Conservation (phyloP, 2,888 invertebrate genomes). For the Amblyjoppa fuscipennis region DNA sequence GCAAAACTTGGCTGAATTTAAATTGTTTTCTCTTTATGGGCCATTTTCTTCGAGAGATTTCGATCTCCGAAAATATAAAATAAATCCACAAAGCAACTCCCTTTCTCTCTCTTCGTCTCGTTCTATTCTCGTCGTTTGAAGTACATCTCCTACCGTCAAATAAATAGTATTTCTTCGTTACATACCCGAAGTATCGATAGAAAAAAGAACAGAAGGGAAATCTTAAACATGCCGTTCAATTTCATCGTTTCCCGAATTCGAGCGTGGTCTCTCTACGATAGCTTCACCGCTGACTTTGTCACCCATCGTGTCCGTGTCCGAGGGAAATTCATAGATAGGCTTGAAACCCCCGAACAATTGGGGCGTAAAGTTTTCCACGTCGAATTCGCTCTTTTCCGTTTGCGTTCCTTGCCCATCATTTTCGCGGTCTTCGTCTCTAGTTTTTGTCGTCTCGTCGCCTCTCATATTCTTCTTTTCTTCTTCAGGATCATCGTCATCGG, state of each 20-base stretch:
- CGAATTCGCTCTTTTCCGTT: conserved; percentile 86
- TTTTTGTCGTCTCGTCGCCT: conserved; percentile 28
- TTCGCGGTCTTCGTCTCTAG: conserved; percentile 43
- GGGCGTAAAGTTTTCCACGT: conserved; percentile 89
- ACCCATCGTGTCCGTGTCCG: conserved; percentile 68
- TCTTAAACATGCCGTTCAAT: neutral
- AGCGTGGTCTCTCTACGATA: conserved; percentile 67
- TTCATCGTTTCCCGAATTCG: conserved; percentile 35
- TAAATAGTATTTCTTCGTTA: conserved; percentile 6
- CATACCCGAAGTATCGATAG: conserved; percentile 2
- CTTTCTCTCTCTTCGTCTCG: conserved; percentile 26
- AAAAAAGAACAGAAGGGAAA: neutral
- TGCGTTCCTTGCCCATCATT: conserved; percentile 74
- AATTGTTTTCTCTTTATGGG: neutral
- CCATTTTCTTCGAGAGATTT: neutral
- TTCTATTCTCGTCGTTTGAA: conserved; percentile 10
- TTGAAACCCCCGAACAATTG: conserved; percentile 90
- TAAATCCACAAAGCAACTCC: neutral
- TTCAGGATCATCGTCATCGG: conserved; percentile 39
- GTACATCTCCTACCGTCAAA: neutral
- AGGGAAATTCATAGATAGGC: conserved; percentile 88
- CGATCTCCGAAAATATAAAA: neutral
- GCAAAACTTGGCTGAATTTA: neutral
- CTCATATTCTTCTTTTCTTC: conserved; percentile 21
- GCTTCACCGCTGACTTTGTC: conserved; percentile 48